Conservation (phyloP, 2,797 vertebrate species). For the Cyprinodon diabolis region DNA sequence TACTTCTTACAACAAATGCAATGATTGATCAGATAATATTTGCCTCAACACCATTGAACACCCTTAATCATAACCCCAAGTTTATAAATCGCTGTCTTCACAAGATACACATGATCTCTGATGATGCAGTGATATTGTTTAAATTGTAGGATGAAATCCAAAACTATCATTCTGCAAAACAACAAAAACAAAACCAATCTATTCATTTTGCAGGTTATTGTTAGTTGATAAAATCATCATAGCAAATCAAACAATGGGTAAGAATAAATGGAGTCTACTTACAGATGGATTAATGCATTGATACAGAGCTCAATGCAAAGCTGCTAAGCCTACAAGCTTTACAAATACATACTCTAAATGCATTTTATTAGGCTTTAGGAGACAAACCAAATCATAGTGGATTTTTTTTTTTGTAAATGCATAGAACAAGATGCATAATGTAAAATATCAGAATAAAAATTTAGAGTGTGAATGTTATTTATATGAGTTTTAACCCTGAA, state of each 20-base stretch:
- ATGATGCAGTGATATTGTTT: neutral
- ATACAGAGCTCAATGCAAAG: no score
- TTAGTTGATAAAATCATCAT: neutral
- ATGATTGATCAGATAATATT: no score
- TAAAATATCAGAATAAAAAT: no score
- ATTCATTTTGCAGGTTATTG: neutral
- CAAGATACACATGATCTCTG: no score
- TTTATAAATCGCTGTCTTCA: no score
- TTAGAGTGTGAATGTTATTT: neutral
- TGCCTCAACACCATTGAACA: neutral
- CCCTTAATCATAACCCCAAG: neutral
- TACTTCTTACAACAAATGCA: no score
- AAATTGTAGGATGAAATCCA: slow-evolving; percentile 2
- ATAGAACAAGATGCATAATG: neutral
- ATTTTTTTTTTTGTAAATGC: neutral
- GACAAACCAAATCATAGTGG: neutral
- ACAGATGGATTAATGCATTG: no score
- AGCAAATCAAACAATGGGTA: neutral
- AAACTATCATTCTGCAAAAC: neutral
- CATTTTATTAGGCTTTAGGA: neutral
- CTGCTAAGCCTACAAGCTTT: neutral
- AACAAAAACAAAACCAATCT: neutral
- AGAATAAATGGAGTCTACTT: neutral
- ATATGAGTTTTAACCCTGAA: neutral
- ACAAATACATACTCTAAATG: neutral